phyloP scores from a whole-genome alignment of 2,113 vertebrate genomes.

The Heterotilapia buettikoferi region DNA sequence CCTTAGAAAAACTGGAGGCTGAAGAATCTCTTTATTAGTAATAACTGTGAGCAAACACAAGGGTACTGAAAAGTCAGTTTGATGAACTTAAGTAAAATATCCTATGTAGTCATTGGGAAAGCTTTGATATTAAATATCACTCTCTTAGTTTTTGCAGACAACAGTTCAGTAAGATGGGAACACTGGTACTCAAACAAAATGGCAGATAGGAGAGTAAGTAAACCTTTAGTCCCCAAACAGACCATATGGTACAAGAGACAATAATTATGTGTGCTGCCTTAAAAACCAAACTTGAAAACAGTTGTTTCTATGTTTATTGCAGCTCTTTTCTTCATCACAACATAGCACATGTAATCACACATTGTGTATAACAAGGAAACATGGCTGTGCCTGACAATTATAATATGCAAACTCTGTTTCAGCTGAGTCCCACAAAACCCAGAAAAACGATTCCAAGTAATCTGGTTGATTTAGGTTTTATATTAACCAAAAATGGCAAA shows the following conservation, averaged over 20 bases:
- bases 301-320: neutral
- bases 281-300: neutral
- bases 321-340: neutral
- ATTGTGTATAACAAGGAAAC: neutral
- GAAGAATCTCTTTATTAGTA: neutral
- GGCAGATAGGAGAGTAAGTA: neutral
- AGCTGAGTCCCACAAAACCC: neutral
- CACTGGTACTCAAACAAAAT: neutral
- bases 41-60: neutral
- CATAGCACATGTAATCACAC: neutral
- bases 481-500: neutral
- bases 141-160: neutral
- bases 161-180: neutral
- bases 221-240: neutral
- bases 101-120: neutral
- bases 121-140: neutral
- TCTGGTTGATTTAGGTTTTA: neutral
- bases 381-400: neutral
- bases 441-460: neutral
- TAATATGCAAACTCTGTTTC: neutral
- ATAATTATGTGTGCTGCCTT: neutral
- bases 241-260: neutral
- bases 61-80: neutral
- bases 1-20: slow-evolving; percentile 1
- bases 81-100: neutral